Percentiles rank a stretch among this genome's conserved stretches.
These are phyloP conservation scores for Cydia fagiglandana DNA, from an alignment of 1,140 invertebrate genomes.

Conservation along the genomic window DNA sequence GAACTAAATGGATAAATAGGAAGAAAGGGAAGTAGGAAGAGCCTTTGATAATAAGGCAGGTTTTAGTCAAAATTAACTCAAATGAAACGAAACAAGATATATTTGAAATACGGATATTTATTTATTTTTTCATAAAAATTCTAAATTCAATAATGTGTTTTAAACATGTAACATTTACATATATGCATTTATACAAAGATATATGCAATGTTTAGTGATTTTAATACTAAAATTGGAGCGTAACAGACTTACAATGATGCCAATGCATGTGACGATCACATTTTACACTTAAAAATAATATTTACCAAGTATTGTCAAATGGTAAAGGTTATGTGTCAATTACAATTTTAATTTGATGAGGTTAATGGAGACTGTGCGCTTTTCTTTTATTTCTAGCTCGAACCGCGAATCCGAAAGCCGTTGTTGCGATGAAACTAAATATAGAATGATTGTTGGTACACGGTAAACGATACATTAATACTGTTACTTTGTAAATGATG, in stretches of 20 bases:
- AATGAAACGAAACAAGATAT: slow-evolving; percentile 70
- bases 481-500: slow-evolving; percentile 53
- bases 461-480: slow-evolving; percentile 46
- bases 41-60: neutral
- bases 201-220: slow-evolving; percentile 78
- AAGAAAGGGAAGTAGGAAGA: too few species aligned
- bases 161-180: slow-evolving; percentile 80
- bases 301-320: slow-evolving; percentile 78
- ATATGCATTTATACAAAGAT: slow-evolving; percentile 79
- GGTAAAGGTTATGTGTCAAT: slow-evolving; percentile 61
- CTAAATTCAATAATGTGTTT: slow-evolving; percentile 79
- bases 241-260: slow-evolving; percentile 71
- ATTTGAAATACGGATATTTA: slow-evolving; percentile 80
- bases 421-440: slow-evolving; percentile 21
- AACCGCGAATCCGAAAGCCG: slow-evolving; percentile 57
- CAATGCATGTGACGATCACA: slow-evolving; percentile 66
- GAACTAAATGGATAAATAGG: too few species aligned
- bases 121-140: slow-evolving; percentile 80
- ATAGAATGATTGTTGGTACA: neutral
- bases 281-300: slow-evolving; percentile 75
- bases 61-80: slow-evolving; percentile 36
- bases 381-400: slow-evolving; percentile 64
- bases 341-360: slow-evolving; percentile 54
- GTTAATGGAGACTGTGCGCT: slow-evolving; percentile 67
- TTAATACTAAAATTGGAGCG: slow-evolving; percentile 77